Base-by-base conservation (phyloP, 2,113 vertebrate genomes). In the Astur gentilis region DNA sequence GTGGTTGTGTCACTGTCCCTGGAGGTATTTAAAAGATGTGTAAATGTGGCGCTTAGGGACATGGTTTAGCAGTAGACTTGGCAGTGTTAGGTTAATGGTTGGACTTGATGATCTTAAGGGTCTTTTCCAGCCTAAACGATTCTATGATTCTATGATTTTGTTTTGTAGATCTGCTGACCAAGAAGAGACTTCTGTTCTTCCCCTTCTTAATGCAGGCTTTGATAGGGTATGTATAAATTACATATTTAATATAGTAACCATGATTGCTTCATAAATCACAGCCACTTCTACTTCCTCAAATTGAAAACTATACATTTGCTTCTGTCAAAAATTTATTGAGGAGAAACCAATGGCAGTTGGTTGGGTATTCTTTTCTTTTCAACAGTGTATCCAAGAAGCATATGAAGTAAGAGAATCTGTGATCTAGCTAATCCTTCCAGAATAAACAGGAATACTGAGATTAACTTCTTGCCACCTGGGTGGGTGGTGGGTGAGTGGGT, bases 141-240 rank as follows among this genome's bases (percentile, higher is more conserved):
- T 67, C 47, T 54, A 18, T 80, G 55, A n/a, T 79, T 45, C 19
- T 91, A 4, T 83, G 29, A 45, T 98, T 98, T 96, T 97, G 36
- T 95, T 98, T 95, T 95, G 44, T 97, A 99, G 99, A 94, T 98
- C 97, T n/a, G 95, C 98, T 72, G 98, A 98, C 91, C 98, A 99
- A 94, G 99, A 99, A 87, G 99, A 99, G 97, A 94, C 97, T 47
- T 99, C 99, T 23, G 98, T 99, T 87, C 98, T 99, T 88, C 98
- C 99, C 66, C 98, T 99, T 89, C 99, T 99, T 88, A 98, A 98
- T 45, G 98, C 99, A 80, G 99, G 99, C 97, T 99, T 99, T 94
- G 98, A 98, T 96, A 98, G 99, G 98, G 99, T 99, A 98, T 10
- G 99, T 98, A 91, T 38, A 55, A 49, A 45, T 40, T 54, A 36